Evolutionary conservation across 2,113 vertebrate genomes (phyloP).

Genomic region (Gnathonemus echidnorhynchus): DNA sequence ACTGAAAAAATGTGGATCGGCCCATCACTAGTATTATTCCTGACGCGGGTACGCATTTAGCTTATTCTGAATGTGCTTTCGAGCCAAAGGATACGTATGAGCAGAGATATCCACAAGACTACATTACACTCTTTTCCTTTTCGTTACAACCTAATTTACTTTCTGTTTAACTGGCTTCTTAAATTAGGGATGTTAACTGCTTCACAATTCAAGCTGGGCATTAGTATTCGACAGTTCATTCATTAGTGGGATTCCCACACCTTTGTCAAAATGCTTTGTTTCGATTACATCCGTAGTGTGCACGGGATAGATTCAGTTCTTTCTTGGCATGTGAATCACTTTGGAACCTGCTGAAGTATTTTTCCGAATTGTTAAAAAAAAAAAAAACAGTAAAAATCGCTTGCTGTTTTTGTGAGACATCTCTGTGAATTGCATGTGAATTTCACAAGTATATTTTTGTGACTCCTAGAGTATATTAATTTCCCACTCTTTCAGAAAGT

Average conservation of each 20-base stretch:
- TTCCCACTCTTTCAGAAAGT: neutral
- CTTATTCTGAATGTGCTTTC: neutral
- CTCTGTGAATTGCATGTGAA: neutral
- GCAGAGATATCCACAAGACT: neutral
- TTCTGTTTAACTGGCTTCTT: neutral
- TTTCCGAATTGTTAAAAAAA: neutral
- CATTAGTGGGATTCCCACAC: neutral
- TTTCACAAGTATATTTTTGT: neutral
- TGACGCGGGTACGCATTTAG: neutral
- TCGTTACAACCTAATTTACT: conserved; percentile 6
- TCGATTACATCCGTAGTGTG: conserved; percentile 26
- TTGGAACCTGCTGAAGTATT: neutral
- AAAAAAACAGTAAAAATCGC: neutral
- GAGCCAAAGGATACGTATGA: neutral
- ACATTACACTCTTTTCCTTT: neutral
- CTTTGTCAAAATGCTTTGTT: neutral
- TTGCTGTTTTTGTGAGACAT: neutral
- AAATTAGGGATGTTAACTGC: conserved; percentile 41
- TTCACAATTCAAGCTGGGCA: conserved; percentile 32
- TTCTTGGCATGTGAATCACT: neutral
- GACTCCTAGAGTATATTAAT: neutral
- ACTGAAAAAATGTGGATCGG: too few species aligned
- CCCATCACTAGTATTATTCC: neutral
- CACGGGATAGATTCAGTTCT: conserved; percentile 27
- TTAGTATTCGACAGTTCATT: neutral